These are phyloP conservation scores for Hippocampus mohnikei DNA, from an alignment of 2,113 vertebrate genomes.

Conservation along the genomic window DNA sequence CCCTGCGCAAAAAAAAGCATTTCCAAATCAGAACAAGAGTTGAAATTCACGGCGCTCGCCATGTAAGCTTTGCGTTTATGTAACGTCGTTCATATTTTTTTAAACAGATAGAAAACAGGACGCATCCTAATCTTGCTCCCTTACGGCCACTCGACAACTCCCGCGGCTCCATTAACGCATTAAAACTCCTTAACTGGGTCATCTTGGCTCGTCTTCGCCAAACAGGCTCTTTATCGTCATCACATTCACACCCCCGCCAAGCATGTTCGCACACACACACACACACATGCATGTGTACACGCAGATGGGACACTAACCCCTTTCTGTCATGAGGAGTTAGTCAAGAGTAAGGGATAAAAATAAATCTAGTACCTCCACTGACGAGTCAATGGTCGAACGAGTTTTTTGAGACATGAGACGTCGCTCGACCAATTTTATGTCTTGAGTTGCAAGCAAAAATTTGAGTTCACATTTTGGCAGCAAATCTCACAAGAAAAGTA, in stretches of 20 bases:
- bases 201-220: constrained; percentile 52
- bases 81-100: constrained; percentile 12
- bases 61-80: constrained; percentile 18
- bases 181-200: constrained; percentile 63
- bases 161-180: constrained; percentile 63
- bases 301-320: constrained; percentile 59
- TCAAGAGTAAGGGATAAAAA: constrained; percentile 35
- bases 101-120: constrained; percentile 12
- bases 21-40: no score
- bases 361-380: background rate
- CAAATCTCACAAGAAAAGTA: no score
- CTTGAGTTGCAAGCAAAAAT: background rate
- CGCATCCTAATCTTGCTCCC: constrained; percentile 34
- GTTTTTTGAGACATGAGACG: background rate
- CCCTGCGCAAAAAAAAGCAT: no score
- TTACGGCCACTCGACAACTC: constrained; percentile 37
- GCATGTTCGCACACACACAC: constrained; percentile 28
- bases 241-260: constrained; percentile 14
- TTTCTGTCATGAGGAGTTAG: constrained; percentile 66
- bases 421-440: background rate
- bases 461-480: background rate
- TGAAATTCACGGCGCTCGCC: no score
- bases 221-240: constrained; percentile 40
- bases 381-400: no score
- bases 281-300: constrained; percentile 23